These are phyloP conservation scores for Spisula solida DNA, from an alignment of 2,888 invertebrate species.

Conservation along the genomic window DNA sequence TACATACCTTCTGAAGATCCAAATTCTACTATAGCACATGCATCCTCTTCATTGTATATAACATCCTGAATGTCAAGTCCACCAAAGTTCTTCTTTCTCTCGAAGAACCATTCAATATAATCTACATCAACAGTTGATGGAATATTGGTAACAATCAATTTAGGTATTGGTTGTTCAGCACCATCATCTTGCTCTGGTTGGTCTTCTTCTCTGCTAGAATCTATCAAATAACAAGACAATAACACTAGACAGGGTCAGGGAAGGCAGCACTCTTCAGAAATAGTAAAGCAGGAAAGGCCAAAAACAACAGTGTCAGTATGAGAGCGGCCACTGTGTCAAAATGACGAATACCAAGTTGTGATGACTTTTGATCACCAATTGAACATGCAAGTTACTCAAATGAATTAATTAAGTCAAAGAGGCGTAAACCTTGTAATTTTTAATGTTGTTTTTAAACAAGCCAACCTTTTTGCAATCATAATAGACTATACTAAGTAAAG, in stretches of 20 bases:
- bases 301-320: too few relatives aligned
- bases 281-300: not conserved
- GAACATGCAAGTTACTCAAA: too few relatives aligned
- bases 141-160: conserved; percentile 39
- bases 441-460: too few relatives aligned
- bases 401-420: too few relatives aligned
- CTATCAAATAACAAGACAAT: not conserved
- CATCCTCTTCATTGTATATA: conserved; percentile 6
- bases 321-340: too few relatives aligned
- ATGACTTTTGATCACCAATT: too few relatives aligned
- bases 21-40: conserved; percentile 40
- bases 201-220: not conserved
- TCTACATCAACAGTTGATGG: conserved; percentile 35
- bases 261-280: not conserved
- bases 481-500: too few relatives aligned
- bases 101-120: conserved; percentile 41
- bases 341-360: too few relatives aligned
- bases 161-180: not conserved
- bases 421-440: too few relatives aligned
- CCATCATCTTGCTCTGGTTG: not conserved
- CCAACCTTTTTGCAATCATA: too few relatives aligned
- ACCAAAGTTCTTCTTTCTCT: conserved; percentile 32
- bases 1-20: conserved; percentile 36
- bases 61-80: not conserved
- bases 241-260: not conserved